Evolutionary conservation across 23 tunicate species (phyloP), one percentile per base, ranked within the genome.

Genomic region (Ascidia mentula): DNA sequence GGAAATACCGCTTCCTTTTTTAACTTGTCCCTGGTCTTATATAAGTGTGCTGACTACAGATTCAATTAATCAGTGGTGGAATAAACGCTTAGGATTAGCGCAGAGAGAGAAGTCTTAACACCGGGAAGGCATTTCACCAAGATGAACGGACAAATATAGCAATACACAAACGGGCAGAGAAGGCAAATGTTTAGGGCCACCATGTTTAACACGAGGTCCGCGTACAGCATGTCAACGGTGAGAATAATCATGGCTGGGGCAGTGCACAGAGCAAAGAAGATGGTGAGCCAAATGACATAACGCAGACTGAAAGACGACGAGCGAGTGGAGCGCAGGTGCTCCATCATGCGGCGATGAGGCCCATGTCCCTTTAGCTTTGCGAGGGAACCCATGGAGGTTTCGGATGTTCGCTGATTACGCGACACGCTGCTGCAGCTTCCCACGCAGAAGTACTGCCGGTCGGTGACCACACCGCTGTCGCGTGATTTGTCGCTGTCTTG

Each of bases 41-140:
- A n/a, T n/a, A n/a, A n/a, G n/a, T n/a, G n/a, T n/a, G n/a, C n/a
- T n/a, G n/a, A n/a, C n/a, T n/a, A n/a, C n/a, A n/a, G n/a, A n/a
- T n/a, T n/a, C n/a, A n/a, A n/a, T 75, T 32, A 73, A 33, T 76
- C 75, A 32, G 92, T 84, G 3, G 83, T 82, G 40, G 92, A 76
- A 82, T 82, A 88, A n/a, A 81, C 82, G 36, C 86, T 76, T 69
- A 88, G 45, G 26, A 72, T 79, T 37, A 86, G 84, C 18, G 82
- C 81, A 3, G 85, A 79, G 7, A 91, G 78, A 18, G 97, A 91
- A 20, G 79, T 72, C 70, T 91, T 86, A 2, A 91, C 90, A 31
- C 97, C 97, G 30, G 97, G 97, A 38, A 91, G 91, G 74, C 97
- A 91, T 34, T 77, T 83, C 53, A 78, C 83, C 40, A 91, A 42